A percentile compares a stretch with the other conserved stretches of the same genome.
Evolutionary conservation across 2,888 invertebrate genomes (phyloP).

Genomic region (Halocaridina rubra): DNA sequence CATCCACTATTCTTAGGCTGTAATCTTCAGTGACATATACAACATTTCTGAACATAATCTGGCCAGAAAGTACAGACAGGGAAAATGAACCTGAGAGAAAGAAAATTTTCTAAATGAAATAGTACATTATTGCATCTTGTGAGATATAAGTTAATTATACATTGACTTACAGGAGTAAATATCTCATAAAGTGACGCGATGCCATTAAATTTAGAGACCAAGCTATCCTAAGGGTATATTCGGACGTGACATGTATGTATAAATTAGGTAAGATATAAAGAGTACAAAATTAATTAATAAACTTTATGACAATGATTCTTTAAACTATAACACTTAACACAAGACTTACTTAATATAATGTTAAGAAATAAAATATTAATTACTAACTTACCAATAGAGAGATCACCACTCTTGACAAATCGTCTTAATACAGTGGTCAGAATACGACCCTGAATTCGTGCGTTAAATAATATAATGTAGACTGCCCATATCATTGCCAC

Average conservation of each 20-base stretch:
- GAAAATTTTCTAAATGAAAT: neutral
- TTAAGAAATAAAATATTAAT: too few relatives aligned
- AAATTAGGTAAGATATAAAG: neutral
- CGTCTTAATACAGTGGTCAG: slow-evolving; percentile 89
- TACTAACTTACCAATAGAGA: slow-evolving; percentile 82
- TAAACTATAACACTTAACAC: too few relatives aligned
- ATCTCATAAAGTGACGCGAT: neutral
- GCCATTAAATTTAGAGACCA: neutral
- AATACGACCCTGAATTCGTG: slow-evolving; percentile 88
- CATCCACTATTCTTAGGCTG: slow-evolving; percentile 92
- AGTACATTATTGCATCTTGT: slow-evolving; percentile 2
- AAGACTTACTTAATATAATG: too few relatives aligned
- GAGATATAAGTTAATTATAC: neutral
- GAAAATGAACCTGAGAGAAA: slow-evolving; percentile 80
- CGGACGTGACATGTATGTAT: neutral
- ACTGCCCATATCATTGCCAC: slow-evolving; percentile 79
- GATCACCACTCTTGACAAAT: slow-evolving; percentile 87
- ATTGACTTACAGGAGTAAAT: neutral
- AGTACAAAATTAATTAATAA: neutral
- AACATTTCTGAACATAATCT: slow-evolving; percentile 97
- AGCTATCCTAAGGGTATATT: neutral
- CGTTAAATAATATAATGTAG: slow-evolving; percentile 95
- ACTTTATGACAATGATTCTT: too few relatives aligned
- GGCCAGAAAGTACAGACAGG: slow-evolving; percentile 94
- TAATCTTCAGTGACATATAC: slow-evolving; percentile 94